Evolutionary conservation across 1,140 invertebrate species (phyloP), one percentile per base, ranked within the genome.

Genomic region (Aphaenogaster floridana): DNA sequence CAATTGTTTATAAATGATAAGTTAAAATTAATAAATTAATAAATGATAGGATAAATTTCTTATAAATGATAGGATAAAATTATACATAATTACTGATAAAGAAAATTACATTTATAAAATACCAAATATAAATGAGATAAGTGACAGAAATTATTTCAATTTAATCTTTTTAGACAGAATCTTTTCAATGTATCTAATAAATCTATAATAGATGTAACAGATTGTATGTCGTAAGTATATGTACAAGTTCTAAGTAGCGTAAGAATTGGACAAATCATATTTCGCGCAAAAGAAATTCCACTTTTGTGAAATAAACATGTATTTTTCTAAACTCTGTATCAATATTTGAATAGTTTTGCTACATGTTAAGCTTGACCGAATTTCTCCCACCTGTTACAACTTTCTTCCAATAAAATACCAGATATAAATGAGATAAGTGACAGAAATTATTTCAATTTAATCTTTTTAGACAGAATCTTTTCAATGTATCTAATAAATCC

Each of bases 371-470:
- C 3, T 50, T 13, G 1, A 66, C 66, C 45, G 6, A 9, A 45
- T 7, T 74, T 34, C 13, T 84, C 28, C 68, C 54, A 84, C 54
- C 54, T 84, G 69, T 84, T 74, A 76, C 45, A 84, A 68, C 39
- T 28, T 28, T 28, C 21, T 28, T 28, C 21, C 21, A 28, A 21
- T 21, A 21, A 21, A 21, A 21, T 21, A 21, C 21, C 45, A 68
- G 69, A 80, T 84, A 50, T 6, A 50, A 50, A 71, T 21, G 34
- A 50, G 21, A 8, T 2, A 48, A 50, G 34, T 36, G 36, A 45
- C 13, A 50, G 11, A 8, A 21, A 8, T 34, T 71, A 13, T 21
- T 34, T 74, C 13, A 59, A 2, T 3, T 4, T 21, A 42, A 71
- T 42, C 4, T 77, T 11, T 2, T 45, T 28, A 17, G 2, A 28